Evolutionary conservation across 2,797 vertebrate genomes (phyloP).

Genomic region (Squalus acanthias): DNA sequence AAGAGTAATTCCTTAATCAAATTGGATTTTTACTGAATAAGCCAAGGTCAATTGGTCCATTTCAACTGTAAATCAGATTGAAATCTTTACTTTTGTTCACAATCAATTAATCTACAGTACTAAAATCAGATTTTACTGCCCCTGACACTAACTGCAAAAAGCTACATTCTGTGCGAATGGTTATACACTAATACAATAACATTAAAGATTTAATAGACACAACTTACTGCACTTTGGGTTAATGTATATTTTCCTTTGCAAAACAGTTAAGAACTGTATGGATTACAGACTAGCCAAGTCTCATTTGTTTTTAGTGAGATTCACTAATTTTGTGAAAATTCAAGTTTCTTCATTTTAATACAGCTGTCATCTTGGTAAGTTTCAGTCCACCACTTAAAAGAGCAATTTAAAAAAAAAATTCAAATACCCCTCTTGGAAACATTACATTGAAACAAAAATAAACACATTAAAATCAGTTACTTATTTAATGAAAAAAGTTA

Average conservation of each 20-base stretch:
- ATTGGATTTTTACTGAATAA: background rate
- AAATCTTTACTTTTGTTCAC: background rate
- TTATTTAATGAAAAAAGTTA: background rate
- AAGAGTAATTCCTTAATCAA: background rate
- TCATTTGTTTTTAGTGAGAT: background rate
- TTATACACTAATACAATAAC: background rate
- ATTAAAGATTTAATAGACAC: background rate
- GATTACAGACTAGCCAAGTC: background rate
- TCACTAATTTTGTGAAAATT: background rate
- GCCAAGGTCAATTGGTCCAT: background rate
- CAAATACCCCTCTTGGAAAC: background rate
- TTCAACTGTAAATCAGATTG: background rate
- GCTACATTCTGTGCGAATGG: background rate
- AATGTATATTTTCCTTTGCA: background rate
- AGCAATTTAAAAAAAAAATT: background rate
- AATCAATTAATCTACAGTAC: background rate
- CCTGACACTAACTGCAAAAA: background rate
- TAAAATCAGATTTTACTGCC: constrained; percentile 1
- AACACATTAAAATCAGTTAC: background rate
- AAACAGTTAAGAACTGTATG: background rate
- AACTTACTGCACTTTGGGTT: background rate
- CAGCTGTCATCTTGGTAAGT: background rate
- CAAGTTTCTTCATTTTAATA: background rate
- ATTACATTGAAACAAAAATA: background rate
- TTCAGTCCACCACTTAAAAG: background rate